phyloP scores from a whole-genome alignment of 2,797 vertebrate genomes.

The Enteromius paludinosus region DNA sequence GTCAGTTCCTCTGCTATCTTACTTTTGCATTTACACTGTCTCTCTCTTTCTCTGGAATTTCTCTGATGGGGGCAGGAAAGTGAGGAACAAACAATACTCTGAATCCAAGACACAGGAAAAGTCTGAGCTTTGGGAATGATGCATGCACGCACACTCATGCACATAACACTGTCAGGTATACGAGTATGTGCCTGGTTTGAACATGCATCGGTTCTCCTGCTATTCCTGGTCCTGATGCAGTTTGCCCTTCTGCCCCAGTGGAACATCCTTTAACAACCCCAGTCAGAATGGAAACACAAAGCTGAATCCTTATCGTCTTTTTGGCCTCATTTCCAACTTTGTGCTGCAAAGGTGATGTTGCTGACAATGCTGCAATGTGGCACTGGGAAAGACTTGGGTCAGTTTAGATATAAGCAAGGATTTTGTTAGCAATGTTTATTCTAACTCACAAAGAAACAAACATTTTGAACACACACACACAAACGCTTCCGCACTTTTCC shows the following conservation, averaged over 20 bases:
- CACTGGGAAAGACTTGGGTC: conserved; percentile 1
- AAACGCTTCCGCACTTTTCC: not conserved
- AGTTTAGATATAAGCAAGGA: conserved; percentile 23
- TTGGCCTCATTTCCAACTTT: conserved; percentile 13
- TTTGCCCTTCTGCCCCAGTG: conserved; percentile 21
- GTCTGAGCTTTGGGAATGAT: conserved; percentile 41
- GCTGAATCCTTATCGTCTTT: conserved; percentile 33
- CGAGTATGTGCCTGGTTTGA: conserved; percentile 5
- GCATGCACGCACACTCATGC: not conserved
- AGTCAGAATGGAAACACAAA: conserved; percentile 26
- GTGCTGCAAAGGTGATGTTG: conserved; percentile 22
- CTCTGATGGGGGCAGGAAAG: conserved; percentile 59
- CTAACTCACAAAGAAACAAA: conserved; percentile 18
- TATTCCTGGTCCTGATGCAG: conserved; percentile 43
- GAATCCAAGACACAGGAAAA: conserved; percentile 56
- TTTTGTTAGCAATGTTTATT: conserved; percentile 18
- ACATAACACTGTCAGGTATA: conserved; percentile 26
- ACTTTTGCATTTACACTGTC: conserved; percentile 1
- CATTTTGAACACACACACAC: conserved; percentile 3
- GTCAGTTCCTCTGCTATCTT: conserved; percentile 18
- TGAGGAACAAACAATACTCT: conserved; percentile 60
- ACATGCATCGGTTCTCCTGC: conserved; percentile 16
- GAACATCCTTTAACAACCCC: conserved; percentile 33
- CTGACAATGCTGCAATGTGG: conserved; percentile 3
- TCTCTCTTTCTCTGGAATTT: conserved; percentile 58